Base-by-base conservation (phyloP, 2,113 vertebrate genomes). In the Pseudorhombus dupliciocellatus region DNA sequence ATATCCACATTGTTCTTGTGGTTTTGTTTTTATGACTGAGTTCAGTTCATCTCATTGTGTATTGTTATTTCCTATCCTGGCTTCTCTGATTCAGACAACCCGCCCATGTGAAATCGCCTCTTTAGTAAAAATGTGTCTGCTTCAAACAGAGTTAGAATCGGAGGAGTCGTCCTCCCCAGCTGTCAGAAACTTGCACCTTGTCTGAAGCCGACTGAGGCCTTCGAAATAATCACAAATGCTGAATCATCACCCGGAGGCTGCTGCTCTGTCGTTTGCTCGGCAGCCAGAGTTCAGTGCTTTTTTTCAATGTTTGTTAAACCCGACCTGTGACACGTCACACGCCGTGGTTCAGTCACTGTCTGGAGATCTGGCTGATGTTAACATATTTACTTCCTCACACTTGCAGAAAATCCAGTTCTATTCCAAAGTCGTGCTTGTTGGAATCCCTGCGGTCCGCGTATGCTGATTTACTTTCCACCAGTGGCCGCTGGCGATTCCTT, bases 381-480 rank as follows among this genome's bases (percentile, higher is more conserved):
- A 62, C 40, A 28, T 1, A 63, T 66, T 56, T 21, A 20, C n/a
- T 22, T 67, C 57, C 30, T 72, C 46, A 54, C 5, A 7, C 26
- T 60, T 46, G 26, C 5, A 51, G 18, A 51, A 11, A 44, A 21
- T 31, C 0, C 7, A 4, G 16, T 44, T 69, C 73, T 16, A 65
- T 70, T 73, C 79, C 70, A 80, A 84, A 79, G 54, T 57, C 77
- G 66, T 83, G 77, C 60, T 78, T 53, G 0, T 58, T 42, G 61
- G 51, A 60, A 31, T 77, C 22, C 55, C 63, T 66, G 70, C 42
- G 22, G 60, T 22, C 11, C 57, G 67, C 24, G 62, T 37, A 54
- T 24, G 18, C 11, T 53, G n/a, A 46, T 53, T 9, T n/a, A n/a
- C 51, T 68, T 64, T 65, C 65, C 50, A 53, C 48, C 18, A 44